A percentile compares a stretch with the other conserved stretches of the same genome.
Conservation (phyloP, 92 coral and sea anemone genomes). For the Metridium senile region DNA sequence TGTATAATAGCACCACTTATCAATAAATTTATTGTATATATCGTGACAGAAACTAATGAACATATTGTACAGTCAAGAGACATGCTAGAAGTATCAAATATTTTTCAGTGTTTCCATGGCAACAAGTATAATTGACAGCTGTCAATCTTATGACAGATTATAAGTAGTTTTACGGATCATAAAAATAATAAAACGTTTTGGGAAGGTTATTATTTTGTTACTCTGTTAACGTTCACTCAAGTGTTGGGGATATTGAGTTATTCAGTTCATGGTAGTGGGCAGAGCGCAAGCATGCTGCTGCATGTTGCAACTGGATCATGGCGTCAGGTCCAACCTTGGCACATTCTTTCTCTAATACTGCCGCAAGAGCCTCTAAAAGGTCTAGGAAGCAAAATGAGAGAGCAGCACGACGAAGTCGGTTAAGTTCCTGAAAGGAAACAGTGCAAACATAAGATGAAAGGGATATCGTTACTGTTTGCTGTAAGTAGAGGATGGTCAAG, state of each 20-base stretch:
- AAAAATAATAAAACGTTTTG: background rate
- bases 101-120: slow-evolving; percentile 2
- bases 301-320: slow-evolving; percentile 83
- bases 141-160: background rate
- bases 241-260: slow-evolving; percentile 82
- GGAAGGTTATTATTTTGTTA: background rate
- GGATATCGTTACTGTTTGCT: too few species aligned
- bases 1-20: too few species aligned
- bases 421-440: slow-evolving; percentile 74
- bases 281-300: slow-evolving; percentile 84
- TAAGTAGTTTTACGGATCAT: background rate
- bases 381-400: slow-evolving; percentile 93
- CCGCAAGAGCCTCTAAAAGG: slow-evolving; percentile 85
- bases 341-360: slow-evolving; percentile 85
- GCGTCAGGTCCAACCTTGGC: slow-evolving; percentile 82
- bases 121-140: slow-evolving; percentile 1
- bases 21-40: too few species aligned
- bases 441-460: too few species aligned
- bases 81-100: background rate
- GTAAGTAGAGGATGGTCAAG: too few species aligned
- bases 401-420: slow-evolving; percentile 95
- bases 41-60: too few species aligned
- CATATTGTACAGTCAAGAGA: background rate
- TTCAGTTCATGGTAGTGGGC: slow-evolving; percentile 89
- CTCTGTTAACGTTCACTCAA: slow-evolving; percentile 26